Base-by-base conservation (phyloP, 1,140 invertebrate species). In the Leucophenga varia region DNA sequence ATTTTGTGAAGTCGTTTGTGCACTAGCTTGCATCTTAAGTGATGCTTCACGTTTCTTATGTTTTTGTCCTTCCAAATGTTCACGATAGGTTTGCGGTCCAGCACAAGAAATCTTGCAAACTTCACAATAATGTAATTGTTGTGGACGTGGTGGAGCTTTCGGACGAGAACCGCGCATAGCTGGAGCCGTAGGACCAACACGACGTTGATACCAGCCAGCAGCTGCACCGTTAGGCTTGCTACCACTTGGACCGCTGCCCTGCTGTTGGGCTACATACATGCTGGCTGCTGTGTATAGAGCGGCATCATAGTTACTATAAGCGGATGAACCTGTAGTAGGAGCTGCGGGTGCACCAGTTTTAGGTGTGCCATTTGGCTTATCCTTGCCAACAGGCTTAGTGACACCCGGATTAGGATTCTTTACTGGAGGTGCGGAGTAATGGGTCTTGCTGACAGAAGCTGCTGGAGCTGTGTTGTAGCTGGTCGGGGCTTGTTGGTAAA, bases 71-170 rank as follows among this genome's bases (percentile, higher is more conserved):
- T 97, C 95, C 52, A 98, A 79, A 82, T 98, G 96, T 75, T 98
- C 96, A 43, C 93, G 85, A 76, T 97, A 98, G 0, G 95, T 97
- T 82, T 93, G 91, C 2, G 92, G 91, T 1, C 94, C 94, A 56
- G 93, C 94, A 79, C 94, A 98, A 53, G 93, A 97, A 64, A 98
- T 98, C 73, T 97, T 97, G 77, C 96, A 98, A 3, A 97, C 91
- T 76, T 97, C 93, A 74, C 93, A 96, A 75, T 95, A 96, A 76
- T 95, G 91, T 38, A 95, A 79, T 67, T 94, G 91, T 68, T 94
- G 91, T 12, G 91, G 89, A 60, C 93, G 93, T 1, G 90, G 90
- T 12, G 89, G 86, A 12, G 87, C 85, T 75, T 92, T 92, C 1
- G 87, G 59, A 0, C 70, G 59, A 42, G 63, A 13, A 4, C 59